Base-by-base conservation (phyloP, 2,888 invertebrate species). In the Anoplius nigerrimus region DNA sequence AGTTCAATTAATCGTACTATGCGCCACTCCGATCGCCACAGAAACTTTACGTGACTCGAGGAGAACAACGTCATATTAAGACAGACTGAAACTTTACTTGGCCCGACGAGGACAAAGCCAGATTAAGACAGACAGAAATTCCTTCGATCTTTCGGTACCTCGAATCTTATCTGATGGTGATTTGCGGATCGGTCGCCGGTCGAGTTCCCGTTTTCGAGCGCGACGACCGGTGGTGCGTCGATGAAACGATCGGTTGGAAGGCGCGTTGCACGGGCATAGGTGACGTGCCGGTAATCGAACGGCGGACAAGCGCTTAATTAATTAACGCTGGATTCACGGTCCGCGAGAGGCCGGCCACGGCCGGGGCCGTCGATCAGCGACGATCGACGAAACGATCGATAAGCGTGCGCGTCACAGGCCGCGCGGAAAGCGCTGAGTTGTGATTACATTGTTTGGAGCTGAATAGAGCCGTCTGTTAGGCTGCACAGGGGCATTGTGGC, bases 381-480 rank as follows among this genome's bases (percentile, higher is more conserved):
- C 73, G 74, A 75, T 74, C 76, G 79, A 79, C 79, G 74, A 72
- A 77, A 71, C 77, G 75, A 76, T 75, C 73, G 78, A 82, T 80
- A 78, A 79, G 72, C 60, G 70, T 71, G 59, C 64, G 63, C 80
- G 75, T 78, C 76, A 74, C 71, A 66, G 62, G 73, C 64, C 68
- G 73, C 72, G 75, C 69, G 81, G 81, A 80, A 84, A 83, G 66
- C 77, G 84, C 84, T 84, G 84, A 84, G 84, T 82, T 84, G 84
- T 84, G 83, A 84, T 84, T 82, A 79, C 79, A 84, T 84, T 84
- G 84, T 84, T 82, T 76, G 83, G 69, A 75, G 72, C 65, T 84
- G 82, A 84, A 82, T 84, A 81, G 82, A 83, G 82, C 78, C 79
- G 82, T 82, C 80, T 81, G 79, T 78, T 79, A 74, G 64, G 73